Conservation (phyloP, 2,113 vertebrate species). For the Ailuropoda melanoleuca region DNA sequence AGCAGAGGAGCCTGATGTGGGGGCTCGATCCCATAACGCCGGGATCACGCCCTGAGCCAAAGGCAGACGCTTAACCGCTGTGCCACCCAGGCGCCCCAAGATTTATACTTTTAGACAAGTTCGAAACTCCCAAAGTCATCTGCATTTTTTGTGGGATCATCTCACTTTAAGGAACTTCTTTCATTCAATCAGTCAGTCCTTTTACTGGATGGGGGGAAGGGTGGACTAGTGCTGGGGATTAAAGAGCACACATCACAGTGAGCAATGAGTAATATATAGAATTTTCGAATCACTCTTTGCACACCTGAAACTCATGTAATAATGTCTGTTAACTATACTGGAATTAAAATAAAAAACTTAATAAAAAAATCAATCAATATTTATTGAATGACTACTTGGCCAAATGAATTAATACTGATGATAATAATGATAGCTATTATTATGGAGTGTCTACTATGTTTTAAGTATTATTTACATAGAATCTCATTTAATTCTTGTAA, state of each 20-base stretch:
- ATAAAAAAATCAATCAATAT: conserved; percentile 21
- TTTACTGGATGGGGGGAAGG: background rate
- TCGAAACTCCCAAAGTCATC: background rate
- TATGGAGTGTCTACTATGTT: background rate
- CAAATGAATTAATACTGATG: conserved; percentile 42
- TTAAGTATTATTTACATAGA: conserved; percentile 42
- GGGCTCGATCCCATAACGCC: no score
- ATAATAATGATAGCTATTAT: conserved; percentile 38
- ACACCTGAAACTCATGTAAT: background rate
- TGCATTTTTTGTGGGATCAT: conserved; percentile 9
- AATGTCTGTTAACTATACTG: background rate
- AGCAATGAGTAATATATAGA: background rate
- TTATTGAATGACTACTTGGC: conserved; percentile 27
- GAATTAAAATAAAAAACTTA: background rate
- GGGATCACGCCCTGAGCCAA: no score
- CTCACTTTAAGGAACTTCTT: background rate
- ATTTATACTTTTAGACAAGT: background rate
- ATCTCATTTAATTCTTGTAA: conserved; percentile 32
- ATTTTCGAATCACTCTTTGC: background rate
- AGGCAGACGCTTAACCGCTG: no score
- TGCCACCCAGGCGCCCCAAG: no score
- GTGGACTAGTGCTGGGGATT: background rate
- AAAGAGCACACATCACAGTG: background rate
- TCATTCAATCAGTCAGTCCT: conserved; percentile 1
- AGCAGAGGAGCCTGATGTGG: no score